A percentile compares a stretch with the other conserved stretches of the same genome.
phyloP scores from a whole-genome alignment of 2,797 vertebrate species.

The Pangasius djambal region DNA sequence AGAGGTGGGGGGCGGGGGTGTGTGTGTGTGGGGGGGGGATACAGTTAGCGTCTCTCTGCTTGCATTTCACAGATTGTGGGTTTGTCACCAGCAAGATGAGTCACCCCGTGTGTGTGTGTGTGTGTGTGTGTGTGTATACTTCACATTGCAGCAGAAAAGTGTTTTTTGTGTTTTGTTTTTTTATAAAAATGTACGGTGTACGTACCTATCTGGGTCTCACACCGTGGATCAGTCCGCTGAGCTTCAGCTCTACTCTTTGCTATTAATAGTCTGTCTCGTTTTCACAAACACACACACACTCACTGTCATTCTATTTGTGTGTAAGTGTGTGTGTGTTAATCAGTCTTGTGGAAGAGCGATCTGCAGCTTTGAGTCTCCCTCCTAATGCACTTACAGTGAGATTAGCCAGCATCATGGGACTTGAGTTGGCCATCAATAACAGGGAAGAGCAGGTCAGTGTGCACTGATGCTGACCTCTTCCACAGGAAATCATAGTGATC shows the following conservation, averaged over 20 bases:
- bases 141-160: neutral
- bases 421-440: neutral
- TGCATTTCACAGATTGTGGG: neutral
- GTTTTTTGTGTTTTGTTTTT: neutral
- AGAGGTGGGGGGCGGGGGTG: neutral
- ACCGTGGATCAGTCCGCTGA: slow-evolving; percentile 22
- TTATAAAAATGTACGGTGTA: neutral
- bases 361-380: slow-evolving; percentile 37
- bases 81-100: slow-evolving; percentile 18
- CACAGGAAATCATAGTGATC: neutral
- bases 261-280: slow-evolving; percentile 39
- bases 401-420: slow-evolving; percentile 49
- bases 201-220: neutral
- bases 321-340: slow-evolving; percentile 9
- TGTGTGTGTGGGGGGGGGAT: too few species aligned
- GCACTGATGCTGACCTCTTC: neutral
- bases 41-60: neutral
- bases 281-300: neutral
- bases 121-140: neutral
- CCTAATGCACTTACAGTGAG: slow-evolving; percentile 49
- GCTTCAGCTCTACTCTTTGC: slow-evolving; percentile 24
- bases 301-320: neutral
- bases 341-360: slow-evolving; percentile 44
- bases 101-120: neutral
- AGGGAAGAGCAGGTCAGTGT: neutral